These are phyloP conservation scores for Crioceris asparagi DNA, from an alignment of 2,888 invertebrate genomes.

Conservation along the genomic window DNA sequence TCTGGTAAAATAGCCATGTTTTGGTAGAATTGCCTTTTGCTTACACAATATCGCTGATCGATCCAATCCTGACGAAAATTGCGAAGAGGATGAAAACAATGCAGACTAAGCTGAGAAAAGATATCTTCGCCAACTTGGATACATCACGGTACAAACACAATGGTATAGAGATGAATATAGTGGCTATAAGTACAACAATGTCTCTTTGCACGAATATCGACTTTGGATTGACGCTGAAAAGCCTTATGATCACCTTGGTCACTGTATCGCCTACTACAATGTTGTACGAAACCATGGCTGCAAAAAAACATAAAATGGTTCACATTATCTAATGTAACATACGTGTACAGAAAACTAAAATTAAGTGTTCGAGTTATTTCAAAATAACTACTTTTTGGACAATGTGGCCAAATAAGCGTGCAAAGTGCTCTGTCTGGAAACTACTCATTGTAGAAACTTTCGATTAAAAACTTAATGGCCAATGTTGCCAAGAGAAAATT, in stretches of 20 bases:
- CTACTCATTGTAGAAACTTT: too few species aligned
- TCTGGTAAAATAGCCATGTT: too few species aligned
- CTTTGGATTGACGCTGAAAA: conserved; percentile 46
- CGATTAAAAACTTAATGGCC: too few species aligned
- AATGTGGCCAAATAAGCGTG: too few species aligned
- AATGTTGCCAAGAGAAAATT: too few species aligned
- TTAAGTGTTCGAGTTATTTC: too few species aligned
- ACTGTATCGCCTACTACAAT: conserved; percentile 79
- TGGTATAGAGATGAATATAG: conserved; percentile 64
- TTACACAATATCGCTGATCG: conserved; percentile 53
- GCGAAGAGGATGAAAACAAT: conserved; percentile 61
- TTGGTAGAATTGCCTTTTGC: too few species aligned
- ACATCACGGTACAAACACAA: conserved; percentile 71
- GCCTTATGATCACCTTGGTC: conserved; percentile 66
- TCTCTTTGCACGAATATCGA: conserved; percentile 52
- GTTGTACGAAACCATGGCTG: conserved; percentile 83
- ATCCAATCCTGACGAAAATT: conserved; percentile 49
- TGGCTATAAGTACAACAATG: conserved; percentile 60
- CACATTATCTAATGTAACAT: too few species aligned
- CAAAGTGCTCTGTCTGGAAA: too few species aligned
- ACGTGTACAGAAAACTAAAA: too few species aligned
- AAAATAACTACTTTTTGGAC: too few species aligned
- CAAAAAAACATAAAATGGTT: too few species aligned
- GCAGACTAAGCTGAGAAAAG: conserved; percentile 57
- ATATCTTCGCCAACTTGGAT: conserved; percentile 56